Percentiles rank a stretch among this genome's conserved stretches.
Conservation (phyloP, 2,113 vertebrate genomes). For the Heteronetta atricapilla region DNA sequence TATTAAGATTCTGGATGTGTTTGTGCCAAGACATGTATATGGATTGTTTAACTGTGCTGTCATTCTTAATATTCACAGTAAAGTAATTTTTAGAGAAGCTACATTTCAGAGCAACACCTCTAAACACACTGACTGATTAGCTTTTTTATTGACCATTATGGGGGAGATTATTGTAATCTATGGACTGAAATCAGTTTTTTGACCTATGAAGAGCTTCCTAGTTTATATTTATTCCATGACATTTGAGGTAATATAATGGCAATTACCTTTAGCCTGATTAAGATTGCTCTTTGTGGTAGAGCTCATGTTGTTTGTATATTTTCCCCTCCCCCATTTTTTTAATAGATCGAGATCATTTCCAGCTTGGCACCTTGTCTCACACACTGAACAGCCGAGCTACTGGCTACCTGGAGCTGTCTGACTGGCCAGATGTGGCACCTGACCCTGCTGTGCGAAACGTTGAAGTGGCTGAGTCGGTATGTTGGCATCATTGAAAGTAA, state of each 20-base stretch:
- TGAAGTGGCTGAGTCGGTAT: slow-evolving; percentile 87
- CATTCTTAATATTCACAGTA: slow-evolving; percentile 96
- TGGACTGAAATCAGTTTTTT: slow-evolving; percentile 84
- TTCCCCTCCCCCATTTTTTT: slow-evolving; percentile 27
- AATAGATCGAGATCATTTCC: slow-evolving; percentile 94
- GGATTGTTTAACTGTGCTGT: slow-evolving; percentile 92
- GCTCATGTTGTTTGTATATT: slow-evolving; percentile 73
- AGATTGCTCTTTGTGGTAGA: slow-evolving; percentile 72
- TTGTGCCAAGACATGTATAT: slow-evolving; percentile 90
- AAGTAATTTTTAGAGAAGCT: slow-evolving; percentile 90
- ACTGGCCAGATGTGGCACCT: slow-evolving; percentile 92
- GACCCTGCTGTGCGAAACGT: slow-evolving; percentile 93
- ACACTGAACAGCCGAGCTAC: slow-evolving; percentile 87
- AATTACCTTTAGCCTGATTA: slow-evolving; percentile 82
- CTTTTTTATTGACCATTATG: slow-evolving; percentile 89
- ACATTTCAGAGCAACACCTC: slow-evolving; percentile 88
- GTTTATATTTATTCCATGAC: slow-evolving; percentile 86
- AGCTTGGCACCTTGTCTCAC: slow-evolving; percentile 95
- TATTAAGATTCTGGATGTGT: slow-evolving; percentile 91
- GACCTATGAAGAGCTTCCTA: slow-evolving; percentile 84
- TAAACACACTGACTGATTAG: slow-evolving; percentile 88
- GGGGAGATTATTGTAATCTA: slow-evolving; percentile 86
- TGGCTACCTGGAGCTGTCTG: slow-evolving; percentile 93
- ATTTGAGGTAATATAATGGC: slow-evolving; percentile 84
- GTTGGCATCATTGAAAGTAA: slow-evolving; percentile 63